phyloP scores from a whole-genome alignment of 2,797 vertebrate genomes.

The Trematomus bernacchii region DNA sequence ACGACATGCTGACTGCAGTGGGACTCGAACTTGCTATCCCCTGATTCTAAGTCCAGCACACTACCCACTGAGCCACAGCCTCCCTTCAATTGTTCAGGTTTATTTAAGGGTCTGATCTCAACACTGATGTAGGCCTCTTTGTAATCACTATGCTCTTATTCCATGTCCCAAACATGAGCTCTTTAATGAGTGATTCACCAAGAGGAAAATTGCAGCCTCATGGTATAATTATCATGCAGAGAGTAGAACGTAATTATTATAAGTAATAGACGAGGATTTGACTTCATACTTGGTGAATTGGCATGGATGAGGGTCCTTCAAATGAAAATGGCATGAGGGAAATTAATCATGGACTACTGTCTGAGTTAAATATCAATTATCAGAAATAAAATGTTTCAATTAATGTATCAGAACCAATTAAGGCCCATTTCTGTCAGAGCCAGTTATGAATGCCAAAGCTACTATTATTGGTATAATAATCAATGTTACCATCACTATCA shows the following conservation, averaged over 20 bases:
- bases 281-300: constrained; percentile 59
- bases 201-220: constrained; percentile 47
- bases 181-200: constrained; percentile 50
- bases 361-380: constrained; percentile 60
- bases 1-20: no score
- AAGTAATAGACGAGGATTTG: constrained; percentile 54
- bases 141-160: constrained; percentile 25
- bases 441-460: constrained; percentile 14
- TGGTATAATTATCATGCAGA: constrained; percentile 56
- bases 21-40: no score
- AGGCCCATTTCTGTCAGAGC: neutral
- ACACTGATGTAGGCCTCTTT: neutral
- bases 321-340: constrained; percentile 50
- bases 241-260: constrained; percentile 48
- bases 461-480: neutral
- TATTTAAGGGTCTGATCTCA: constrained; percentile 1
- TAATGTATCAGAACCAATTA: constrained; percentile 30
- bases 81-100: neutral
- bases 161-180: no score
- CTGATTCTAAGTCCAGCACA: no score
- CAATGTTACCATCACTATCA: neutral
- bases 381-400: constrained; percentile 54
- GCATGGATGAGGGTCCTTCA: constrained; percentile 39
- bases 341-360: constrained; percentile 59
- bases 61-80: no score